These are phyloP conservation scores for Acridotheres tristis DNA, from an alignment of 2,797 vertebrate species.

Conservation along the genomic window DNA sequence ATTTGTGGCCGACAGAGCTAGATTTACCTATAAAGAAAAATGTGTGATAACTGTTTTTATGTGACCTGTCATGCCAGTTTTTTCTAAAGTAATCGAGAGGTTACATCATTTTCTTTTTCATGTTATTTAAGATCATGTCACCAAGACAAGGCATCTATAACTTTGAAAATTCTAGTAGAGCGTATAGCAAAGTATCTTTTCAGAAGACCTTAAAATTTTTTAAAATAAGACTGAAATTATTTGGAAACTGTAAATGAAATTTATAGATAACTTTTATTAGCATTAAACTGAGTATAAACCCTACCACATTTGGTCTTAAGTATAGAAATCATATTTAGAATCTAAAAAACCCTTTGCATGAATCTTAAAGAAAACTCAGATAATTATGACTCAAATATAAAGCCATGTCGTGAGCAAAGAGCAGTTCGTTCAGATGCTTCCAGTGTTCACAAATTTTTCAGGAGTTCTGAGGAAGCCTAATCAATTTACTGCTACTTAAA, in stretches of 20 bases:
- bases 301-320: neutral
- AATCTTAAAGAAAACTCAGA: neutral
- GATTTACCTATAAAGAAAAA: neutral
- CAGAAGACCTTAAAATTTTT: neutral
- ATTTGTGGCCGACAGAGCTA: neutral
- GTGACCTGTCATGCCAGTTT: neutral
- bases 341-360: neutral
- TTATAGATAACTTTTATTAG: neutral
- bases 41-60: neutral
- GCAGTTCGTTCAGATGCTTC: neutral
- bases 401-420: neutral
- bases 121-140: neutral
- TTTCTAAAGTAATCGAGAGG: neutral
- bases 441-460: neutral
- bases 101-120: neutral
- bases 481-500: slow-evolving; percentile 32
- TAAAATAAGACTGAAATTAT: neutral
- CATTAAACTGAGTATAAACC: neutral
- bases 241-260: neutral
- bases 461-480: neutral
- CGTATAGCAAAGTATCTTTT: neutral
- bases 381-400: neutral
- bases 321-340: neutral
- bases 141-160: neutral
- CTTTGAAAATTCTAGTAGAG: neutral